Percentiles rank a stretch among this genome's conserved stretches.
phyloP scores from a whole-genome alignment of 2,113 vertebrate genomes.

The Eonycteris spelaea region DNA sequence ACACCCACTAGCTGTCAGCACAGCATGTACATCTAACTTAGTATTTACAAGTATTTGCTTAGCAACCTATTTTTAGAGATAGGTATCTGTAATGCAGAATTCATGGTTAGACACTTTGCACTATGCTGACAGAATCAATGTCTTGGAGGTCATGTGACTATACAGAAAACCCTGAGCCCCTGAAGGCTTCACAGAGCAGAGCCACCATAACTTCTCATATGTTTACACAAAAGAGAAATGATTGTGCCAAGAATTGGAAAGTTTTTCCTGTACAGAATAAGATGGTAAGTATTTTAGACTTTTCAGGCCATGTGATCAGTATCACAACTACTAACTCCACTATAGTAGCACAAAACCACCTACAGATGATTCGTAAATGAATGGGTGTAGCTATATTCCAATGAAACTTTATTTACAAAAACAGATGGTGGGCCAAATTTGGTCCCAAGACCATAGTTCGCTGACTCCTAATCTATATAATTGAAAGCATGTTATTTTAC shows the following conservation, averaged over 20 bases:
- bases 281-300: not conserved
- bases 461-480: not conserved
- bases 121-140: not conserved
- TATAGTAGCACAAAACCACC: not conserved
- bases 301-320: not conserved
- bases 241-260: not conserved
- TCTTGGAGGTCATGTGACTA: not conserved
- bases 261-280: not conserved
- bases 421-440: not conserved
- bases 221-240: not conserved
- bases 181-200: not conserved
- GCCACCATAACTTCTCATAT: not conserved
- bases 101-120: not conserved
- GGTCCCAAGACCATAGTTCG: not conserved
- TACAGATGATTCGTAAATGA: not conserved
- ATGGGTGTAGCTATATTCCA: not conserved
- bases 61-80: not conserved
- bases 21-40: not conserved
- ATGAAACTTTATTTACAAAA: constrained; percentile 41
- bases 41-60: not conserved
- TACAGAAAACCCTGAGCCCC: not conserved
- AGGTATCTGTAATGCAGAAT: not conserved
- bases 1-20: not conserved
- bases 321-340: not conserved
- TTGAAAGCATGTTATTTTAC: not conserved